phyloP scores from a whole-genome alignment of 2,113 vertebrate genomes.

The Puffinus mauretanicus region DNA sequence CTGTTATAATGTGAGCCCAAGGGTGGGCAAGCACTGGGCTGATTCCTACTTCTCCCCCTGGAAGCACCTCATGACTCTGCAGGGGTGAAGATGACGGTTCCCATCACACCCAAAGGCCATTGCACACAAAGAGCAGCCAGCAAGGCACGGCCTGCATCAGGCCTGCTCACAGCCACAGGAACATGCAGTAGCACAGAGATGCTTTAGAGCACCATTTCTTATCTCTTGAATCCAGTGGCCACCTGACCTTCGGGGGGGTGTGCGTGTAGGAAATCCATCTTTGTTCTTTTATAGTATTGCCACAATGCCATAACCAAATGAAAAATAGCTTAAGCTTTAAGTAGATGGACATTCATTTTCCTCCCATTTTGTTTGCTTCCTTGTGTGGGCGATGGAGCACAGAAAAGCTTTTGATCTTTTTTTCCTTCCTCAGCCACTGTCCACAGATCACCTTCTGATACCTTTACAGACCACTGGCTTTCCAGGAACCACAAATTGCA shows the following conservation, averaged over 20 bases:
- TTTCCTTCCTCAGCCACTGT: not conserved
- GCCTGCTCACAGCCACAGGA: not conserved
- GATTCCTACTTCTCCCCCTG: not conserved
- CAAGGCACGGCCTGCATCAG: not conserved
- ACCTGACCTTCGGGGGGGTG: not conserved
- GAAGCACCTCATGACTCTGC: accelerated
- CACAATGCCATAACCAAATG: not conserved
- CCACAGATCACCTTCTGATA: not conserved
- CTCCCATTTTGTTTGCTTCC: not conserved
- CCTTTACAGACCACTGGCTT: not conserved
- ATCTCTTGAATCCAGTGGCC: not conserved
- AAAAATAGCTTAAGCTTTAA: not conserved
- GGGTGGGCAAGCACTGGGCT: not conserved
- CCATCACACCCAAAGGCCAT: not conserved
- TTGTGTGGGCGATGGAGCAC: accelerated
- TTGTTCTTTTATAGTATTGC: not conserved
- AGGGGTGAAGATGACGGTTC: not conserved
- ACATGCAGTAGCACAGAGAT: not conserved
- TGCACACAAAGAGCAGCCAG: not conserved
- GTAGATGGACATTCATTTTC: not conserved
- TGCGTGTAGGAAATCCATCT: not conserved
- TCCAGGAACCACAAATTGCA: not conserved
- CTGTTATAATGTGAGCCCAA: not conserved
- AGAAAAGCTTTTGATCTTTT: not conserved
- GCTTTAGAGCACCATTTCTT: not conserved